Base-by-base conservation (phyloP, 2,888 invertebrate species). In the Macropis europaea region DNA sequence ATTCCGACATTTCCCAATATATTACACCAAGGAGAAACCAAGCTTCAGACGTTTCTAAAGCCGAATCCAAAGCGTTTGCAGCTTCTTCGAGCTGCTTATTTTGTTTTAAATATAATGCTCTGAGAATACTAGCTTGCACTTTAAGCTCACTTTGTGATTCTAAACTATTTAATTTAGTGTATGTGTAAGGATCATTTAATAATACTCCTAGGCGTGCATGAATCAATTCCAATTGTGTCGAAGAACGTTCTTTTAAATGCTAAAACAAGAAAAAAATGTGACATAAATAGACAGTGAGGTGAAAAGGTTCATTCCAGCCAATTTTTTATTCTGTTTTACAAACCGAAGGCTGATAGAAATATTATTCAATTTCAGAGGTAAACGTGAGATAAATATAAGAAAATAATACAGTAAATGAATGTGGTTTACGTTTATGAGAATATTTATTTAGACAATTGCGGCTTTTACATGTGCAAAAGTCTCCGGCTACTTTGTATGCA, bases 11-110 rank as follows among this genome's bases (percentile, higher is more conserved):
- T 82, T 92, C 90, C 92, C 93, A 94, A 86, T 93, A 92, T 59
- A 94, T 91, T 83, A 91, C 90, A 1, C 94, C 95, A 53, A 94
- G 89, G 85, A 92, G 91, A 64, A 93, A 90, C 90, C 92, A 92
- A 74, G 92, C 91, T 66, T 93, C 90, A 13, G 92, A 88, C 73
- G 89, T 87, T 66, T 92, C 90, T 53, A 87, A 85, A 57, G 90
- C 85, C 40, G 88, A 86, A 74, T 92, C 88, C 48, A 95, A 85
- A 28, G 93, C 82, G 62, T 90, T 85, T 43, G 93, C 84, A 3
- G 93, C 93, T 84, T 94, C 92, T 19, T 90, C 86, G 64, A 92
- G 91, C 67, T 91, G 91, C 36, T 89, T 88, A 83, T 92, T 88
- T 80, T 91, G 92, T 38, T 92, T 89, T 45, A 92, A 87, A 53